Base-by-base conservation (phyloP, 2,797 vertebrate species). In the Sitta carolinensis region DNA sequence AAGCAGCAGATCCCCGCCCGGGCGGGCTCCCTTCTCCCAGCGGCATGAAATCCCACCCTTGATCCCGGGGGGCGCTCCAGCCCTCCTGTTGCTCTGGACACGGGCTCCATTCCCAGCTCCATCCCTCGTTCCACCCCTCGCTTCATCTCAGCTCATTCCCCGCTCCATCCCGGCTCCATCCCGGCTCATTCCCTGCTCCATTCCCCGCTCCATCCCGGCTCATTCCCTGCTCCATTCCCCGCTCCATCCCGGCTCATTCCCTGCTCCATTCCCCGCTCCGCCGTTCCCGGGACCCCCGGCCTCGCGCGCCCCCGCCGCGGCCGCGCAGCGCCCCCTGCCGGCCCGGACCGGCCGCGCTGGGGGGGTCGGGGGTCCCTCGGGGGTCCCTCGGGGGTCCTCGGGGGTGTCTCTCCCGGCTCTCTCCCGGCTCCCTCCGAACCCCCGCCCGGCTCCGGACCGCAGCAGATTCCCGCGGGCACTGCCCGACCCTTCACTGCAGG, bases 301-400 rank as follows among this genome's bases (percentile, higher is more conserved):
- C 36, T 29, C 30, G 4, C 42, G 40, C 55, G 66, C 5, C 17
- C 43, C 45, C 45, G 11, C 27, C 45, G 38, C 29, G 26, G 61
- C 40, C 21, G 12, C 22, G 10, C 55, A 40, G 77, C 54, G 89
- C 88, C 96, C 90, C 77, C 97, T 96, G 94, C 90, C 68, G 97
- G 92, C 6, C 55, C 5, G 0, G 0, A 2, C 10, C 8, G 5
- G 25, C 29, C 12, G 2, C 23, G 42, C 34, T 7, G 20, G 27
- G 38, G 29, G 32, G 26, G 10, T 15, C 34, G 34, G 20, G 81
- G 59, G 25, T 55, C 58, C 9, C 51, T 27, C 8, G 7, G 22
- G 42, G 45, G 43, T 62, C 5, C 45, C 26, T 9, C 25, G 25
- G n/a, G 29, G 27, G 11, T 26, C n/a, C 38, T 10, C 40, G 21